A percentile compares a stretch with the other conserved stretches of the same genome.
Conservation (phyloP, 1,140 invertebrate genomes). For the Bombus sibiricus region DNA sequence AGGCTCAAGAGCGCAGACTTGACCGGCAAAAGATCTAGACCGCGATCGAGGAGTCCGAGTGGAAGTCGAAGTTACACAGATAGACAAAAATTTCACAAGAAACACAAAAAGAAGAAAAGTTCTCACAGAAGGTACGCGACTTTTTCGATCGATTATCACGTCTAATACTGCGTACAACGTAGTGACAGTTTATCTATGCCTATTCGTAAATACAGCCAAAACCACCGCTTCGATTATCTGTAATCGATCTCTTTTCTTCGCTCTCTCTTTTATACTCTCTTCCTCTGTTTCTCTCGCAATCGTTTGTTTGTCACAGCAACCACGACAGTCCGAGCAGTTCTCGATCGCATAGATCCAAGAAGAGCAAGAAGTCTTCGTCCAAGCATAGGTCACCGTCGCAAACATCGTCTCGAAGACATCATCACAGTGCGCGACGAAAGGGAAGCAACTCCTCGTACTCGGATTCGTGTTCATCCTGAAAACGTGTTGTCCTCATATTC, state of each 20-base stretch:
- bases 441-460: slow-evolving; percentile 77
- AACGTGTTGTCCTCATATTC: not conserved
- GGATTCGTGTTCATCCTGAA: slow-evolving; percentile 74
- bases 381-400: slow-evolving; percentile 77
- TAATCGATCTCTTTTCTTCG: not conserved
- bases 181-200: not conserved
- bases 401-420: slow-evolving; percentile 73
- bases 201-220: not conserved
- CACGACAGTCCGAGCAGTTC: slow-evolving; percentile 78
- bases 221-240: not conserved
- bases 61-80: slow-evolving; percentile 72
- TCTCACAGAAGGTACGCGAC: slow-evolving; percentile 77
- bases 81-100: slow-evolving; percentile 75
- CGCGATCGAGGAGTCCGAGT: slow-evolving; percentile 77
- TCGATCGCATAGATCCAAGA: slow-evolving; percentile 77
- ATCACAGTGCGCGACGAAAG: slow-evolving; percentile 69
- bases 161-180: not conserved
- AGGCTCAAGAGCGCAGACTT: slow-evolving; percentile 76
- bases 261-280: not conserved
- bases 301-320: slow-evolving; percentile 64
- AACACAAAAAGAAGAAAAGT: slow-evolving; percentile 81
- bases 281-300: slow-evolving; percentile 9
- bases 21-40: slow-evolving; percentile 74
- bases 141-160: slow-evolving; percentile 9
- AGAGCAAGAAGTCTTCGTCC: slow-evolving; percentile 78